phyloP scores from a whole-genome alignment of 2,113 vertebrate species.

The Zosterops hypoxanthus region DNA sequence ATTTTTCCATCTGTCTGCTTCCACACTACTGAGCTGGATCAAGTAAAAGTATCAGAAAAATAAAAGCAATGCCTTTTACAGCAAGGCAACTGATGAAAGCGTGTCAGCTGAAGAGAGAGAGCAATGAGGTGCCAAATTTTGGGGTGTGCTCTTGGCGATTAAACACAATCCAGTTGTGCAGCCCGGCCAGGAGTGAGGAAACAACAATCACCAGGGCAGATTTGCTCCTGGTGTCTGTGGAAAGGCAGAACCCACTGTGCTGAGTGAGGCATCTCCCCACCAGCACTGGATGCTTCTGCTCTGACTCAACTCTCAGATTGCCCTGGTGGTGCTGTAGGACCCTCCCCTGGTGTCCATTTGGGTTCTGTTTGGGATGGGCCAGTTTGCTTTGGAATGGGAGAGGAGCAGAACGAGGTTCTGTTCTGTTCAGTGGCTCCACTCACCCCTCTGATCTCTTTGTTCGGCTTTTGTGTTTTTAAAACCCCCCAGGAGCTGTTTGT shows the following conservation, averaged over 20 bases:
- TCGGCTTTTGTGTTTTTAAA: background rate
- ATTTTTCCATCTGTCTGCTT: background rate
- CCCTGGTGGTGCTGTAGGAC: background rate
- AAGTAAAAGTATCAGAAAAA: background rate
- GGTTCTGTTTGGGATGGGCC: fast-evolving
- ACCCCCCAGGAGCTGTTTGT: background rate
- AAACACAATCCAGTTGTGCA: background rate
- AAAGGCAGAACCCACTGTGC: fast-evolving
- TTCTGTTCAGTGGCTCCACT: background rate
- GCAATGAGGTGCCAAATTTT: background rate
- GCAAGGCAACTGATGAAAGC: background rate
- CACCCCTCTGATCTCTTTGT: background rate
- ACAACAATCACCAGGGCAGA: background rate
- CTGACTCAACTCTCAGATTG: background rate
- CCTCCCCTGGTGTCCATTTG: background rate
- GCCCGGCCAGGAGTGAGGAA: background rate
- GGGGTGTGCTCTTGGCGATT: background rate
- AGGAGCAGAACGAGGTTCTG: background rate
- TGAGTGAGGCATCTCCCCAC: fast-evolving
- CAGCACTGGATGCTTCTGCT: background rate
- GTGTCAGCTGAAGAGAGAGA: background rate
- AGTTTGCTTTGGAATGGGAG: background rate
- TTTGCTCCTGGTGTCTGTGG: background rate
- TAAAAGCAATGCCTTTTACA: background rate
- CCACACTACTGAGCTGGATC: background rate